Evolutionary conservation across 2,113 vertebrate species (phyloP).

Genomic region (Colaptes auratus): DNA sequence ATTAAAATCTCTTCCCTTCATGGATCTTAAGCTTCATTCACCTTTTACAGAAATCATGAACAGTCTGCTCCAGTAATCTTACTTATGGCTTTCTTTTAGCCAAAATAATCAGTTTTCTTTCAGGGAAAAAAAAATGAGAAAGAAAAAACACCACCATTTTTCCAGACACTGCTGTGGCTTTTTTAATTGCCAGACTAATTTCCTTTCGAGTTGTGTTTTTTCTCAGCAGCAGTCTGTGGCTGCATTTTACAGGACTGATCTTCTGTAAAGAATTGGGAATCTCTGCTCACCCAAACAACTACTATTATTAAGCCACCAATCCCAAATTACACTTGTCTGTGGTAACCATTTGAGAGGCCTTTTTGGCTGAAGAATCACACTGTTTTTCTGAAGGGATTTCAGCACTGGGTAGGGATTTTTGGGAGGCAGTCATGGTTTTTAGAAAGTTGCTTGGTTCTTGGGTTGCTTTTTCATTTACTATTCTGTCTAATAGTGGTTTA

Average conservation of each 20-base stretch:
- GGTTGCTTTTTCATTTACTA: background rate
- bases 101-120: background rate
- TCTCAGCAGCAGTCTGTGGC: constrained; percentile 19
- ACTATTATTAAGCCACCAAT: constrained; percentile 15
- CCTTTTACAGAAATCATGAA: background rate
- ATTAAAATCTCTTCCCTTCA: background rate
- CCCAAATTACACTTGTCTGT: constrained; percentile 1
- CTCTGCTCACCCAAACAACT: constrained; percentile 23
- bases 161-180: constrained; percentile 27
- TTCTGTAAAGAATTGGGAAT: constrained; percentile 27
- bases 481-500: background rate
- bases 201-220: constrained; percentile 39
- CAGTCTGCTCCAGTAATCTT: background rate
- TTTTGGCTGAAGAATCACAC: background rate
- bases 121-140: background rate
- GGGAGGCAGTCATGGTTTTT: rapidly evolving
- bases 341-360: background rate
- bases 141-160: background rate
- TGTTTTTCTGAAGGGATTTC: constrained; percentile 5
- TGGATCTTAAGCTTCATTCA: background rate
- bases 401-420: background rate
- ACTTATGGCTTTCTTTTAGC: background rate
- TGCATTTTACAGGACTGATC: constrained; percentile 41
- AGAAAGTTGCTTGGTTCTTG: background rate
- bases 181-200: constrained; percentile 39